A percentile compares a stretch with the other conserved stretches of the same genome.
Evolutionary conservation across 2,797 vertebrate species (phyloP).

Genomic region (Myiotriccus ornatus): DNA sequence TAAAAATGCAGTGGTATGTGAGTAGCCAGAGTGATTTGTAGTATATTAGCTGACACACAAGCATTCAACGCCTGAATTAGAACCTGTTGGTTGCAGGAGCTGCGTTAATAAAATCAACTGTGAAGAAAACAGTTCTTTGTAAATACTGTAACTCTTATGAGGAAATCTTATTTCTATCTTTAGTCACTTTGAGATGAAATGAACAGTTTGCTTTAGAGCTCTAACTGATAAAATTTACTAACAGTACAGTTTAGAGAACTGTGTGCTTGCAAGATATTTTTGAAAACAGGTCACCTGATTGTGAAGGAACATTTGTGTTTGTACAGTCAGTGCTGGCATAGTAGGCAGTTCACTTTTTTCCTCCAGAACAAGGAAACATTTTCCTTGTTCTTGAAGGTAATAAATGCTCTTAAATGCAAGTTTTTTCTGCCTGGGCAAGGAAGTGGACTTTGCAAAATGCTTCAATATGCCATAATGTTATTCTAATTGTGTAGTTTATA

Average conservation of each 20-base stretch:
- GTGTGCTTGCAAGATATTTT: neutral
- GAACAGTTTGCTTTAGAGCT: neutral
- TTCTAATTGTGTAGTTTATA: constrained; percentile 82
- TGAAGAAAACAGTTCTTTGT: neutral
- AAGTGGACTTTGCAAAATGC: constrained; percentile 36
- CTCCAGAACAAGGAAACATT: neutral
- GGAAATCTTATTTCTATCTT: neutral
- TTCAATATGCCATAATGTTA: constrained; percentile 51
- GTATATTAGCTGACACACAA: neutral
- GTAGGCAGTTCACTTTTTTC: neutral
- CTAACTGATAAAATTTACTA: neutral
- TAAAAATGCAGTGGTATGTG: neutral
- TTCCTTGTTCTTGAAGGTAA: neutral
- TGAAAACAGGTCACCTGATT: neutral
- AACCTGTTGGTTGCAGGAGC: neutral
- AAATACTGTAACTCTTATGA: neutral
- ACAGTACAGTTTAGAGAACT: neutral
- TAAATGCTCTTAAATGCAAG: neutral
- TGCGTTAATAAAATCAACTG: neutral
- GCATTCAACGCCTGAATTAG: neutral
- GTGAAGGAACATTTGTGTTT: neutral
- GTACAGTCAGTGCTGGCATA: neutral
- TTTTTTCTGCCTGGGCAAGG: neutral
- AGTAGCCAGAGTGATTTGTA: neutral
- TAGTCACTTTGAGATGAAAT: neutral